Base-by-base conservation (phyloP, 2,797 vertebrate genomes). In the Luscinia luscinia region DNA sequence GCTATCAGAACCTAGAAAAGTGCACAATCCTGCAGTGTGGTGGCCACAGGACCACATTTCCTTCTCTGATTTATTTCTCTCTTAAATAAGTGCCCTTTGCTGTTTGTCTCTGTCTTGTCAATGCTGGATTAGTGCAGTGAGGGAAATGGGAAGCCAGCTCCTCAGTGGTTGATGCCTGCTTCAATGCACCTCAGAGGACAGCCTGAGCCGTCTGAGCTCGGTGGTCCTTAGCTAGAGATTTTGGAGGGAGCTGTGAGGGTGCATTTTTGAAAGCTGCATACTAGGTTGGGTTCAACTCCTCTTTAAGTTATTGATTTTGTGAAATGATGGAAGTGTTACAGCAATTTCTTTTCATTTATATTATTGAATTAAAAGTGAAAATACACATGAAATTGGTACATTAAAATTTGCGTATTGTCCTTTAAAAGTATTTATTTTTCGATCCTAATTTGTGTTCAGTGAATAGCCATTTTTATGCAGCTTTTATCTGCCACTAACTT, bases 11-110 rank as follows among this genome's bases (percentile, higher is more conserved):
- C 19, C 5, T n/a, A 30, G n/a, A 54, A 21, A 28, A 36, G 20
- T 8, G 15, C 4, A 5, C 46, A 36, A 32, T 27, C 32, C 43
- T 51, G 23, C 18, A 27, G 20, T 0, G 1, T 36, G 5, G 9
- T 11, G 11, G 49, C 48, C 28, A 9, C 75, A 86, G 45, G 20
- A 49, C 17, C 3, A 0, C 11, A 7, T 80, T 52, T 72, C 15
- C 41, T 78, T 38, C 70, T 77, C 63, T 63, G 30, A 49, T 59
- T 45, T 57, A 22, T 57, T 82, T 22, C 13, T 77, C 12, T 3
- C 6, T 23, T 78, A 41, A 68, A 61, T 75, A 52, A 83, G 43
- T 40, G 8, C 13, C 82, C 34, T 61, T 74, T 2, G 2, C 43
- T n/a, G 32, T 63, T 69, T 78, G 36, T 38, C 7, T 4, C 20